These are phyloP conservation scores for Mellilla xanthometata DNA, from an alignment of 2,888 invertebrate species.

Conservation along the genomic window DNA sequence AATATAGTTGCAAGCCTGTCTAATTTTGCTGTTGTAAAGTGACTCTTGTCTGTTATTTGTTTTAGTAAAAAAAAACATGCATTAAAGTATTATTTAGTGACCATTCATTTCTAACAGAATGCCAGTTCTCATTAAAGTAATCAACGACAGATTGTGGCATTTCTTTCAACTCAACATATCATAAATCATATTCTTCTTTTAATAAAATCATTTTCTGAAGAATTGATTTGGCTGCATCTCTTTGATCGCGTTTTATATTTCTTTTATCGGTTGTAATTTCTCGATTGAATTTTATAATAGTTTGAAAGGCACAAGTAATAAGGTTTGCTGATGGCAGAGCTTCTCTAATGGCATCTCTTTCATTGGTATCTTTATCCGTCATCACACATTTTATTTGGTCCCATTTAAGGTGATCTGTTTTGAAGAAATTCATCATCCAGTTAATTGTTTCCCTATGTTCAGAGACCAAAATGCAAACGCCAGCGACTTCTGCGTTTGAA, in stretches of 20 bases:
- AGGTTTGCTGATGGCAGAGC: conserved; percentile 10
- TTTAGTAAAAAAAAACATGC: conserved; percentile 14
- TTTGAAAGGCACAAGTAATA: conserved; percentile 15
- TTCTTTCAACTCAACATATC: conserved; percentile 11
- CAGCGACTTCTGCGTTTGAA: conserved; percentile 14
- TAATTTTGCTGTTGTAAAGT: conserved; percentile 16
- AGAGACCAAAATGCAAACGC: conserved; percentile 11
- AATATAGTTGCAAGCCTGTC: conserved; percentile 12
- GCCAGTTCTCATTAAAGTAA: conserved; percentile 16
- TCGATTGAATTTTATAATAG: conserved; percentile 11
- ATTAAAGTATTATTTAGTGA: conserved; percentile 17
- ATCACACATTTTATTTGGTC: conserved; percentile 12
- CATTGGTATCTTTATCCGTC: conserved; percentile 11
- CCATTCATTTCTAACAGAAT: conserved; percentile 15
- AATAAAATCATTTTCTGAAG: conserved; percentile 10
- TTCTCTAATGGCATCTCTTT: conserved; percentile 12
- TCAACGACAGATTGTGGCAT: conserved; percentile 11
- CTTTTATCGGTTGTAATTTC: conserved; percentile 14
- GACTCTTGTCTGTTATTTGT: conserved; percentile 17
- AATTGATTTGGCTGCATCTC: conserved; percentile 11
- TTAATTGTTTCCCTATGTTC: conserved; percentile 13
- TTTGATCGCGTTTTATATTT: conserved; percentile 9
- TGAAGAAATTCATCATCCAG: conserved; percentile 17
- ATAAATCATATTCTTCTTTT: conserved; percentile 10
- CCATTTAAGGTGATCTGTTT: conserved; percentile 9